Percentiles rank a stretch among this genome's conserved stretches.
Evolutionary conservation across 1,140 invertebrate genomes (phyloP).

Genomic region (Ylistrum balloti): DNA sequence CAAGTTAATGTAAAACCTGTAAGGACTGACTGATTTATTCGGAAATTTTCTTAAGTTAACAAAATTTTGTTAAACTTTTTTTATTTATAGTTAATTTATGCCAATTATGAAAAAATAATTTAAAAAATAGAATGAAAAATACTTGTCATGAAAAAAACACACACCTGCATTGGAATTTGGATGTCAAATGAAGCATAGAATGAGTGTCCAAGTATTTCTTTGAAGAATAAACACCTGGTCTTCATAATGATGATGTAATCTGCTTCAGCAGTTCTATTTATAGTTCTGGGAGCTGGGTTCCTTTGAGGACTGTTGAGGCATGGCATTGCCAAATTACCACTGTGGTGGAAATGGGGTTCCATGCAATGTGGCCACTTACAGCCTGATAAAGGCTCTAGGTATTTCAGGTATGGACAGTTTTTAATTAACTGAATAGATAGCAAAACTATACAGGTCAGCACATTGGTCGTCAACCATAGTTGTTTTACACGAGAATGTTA

Average conservation of each 20-base stretch:
- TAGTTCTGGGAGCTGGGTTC: background rate
- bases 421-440: background rate
- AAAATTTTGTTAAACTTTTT: background rate
- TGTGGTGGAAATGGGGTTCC: background rate
- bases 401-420: background rate
- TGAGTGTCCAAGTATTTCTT: slow-evolving; percentile 33
- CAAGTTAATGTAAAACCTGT: no score
- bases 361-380: background rate
- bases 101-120: background rate
- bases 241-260: background rate
- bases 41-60: no score
- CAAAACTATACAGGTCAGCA: no score
- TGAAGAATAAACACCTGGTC: background rate
- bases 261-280: background rate
- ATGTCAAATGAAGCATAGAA: background rate
- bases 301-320: background rate
- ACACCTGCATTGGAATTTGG: slow-evolving; percentile 23
- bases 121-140: background rate
- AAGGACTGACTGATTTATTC: no score
- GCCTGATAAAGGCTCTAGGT: background rate
- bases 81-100: no score
- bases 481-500: no score
- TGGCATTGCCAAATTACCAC: slow-evolving; percentile 20
- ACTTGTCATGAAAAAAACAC: background rate
- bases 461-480: no score